A percentile compares a stretch with the other conserved stretches of the same genome.
Conservation (phyloP, 2,888 invertebrate genomes). For the Homarus gammarus region DNA sequence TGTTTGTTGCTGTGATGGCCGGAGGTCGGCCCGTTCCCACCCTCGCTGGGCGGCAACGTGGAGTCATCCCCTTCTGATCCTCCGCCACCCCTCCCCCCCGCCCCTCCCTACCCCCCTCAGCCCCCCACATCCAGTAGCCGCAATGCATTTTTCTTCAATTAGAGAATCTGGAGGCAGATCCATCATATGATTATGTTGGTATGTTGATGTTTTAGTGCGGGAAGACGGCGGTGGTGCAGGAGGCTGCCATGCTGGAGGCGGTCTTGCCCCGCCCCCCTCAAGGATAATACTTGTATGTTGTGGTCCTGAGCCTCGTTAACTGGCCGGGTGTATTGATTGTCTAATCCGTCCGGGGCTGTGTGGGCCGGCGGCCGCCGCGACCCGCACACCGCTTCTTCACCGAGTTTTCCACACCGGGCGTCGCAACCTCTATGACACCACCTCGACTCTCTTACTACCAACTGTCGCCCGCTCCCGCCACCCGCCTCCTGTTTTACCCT, state of each 20-base stretch:
- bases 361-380: background rate
- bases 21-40: background rate
- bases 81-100: background rate
- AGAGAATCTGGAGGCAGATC: background rate
- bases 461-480: background rate
- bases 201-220: background rate
- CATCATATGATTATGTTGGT: no score
- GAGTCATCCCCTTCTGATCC: background rate
- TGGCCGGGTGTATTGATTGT: conserved; percentile 58
- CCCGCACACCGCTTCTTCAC: conserved; percentile 28
- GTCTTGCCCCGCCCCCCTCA: background rate
- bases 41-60: background rate
- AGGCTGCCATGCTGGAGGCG: background rate
- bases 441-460: conserved; percentile 15
- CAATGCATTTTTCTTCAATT: conserved; percentile 46
- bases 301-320: conserved; percentile 47
- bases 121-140: conserved; percentile 14
- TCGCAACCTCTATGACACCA: conserved; percentile 27
- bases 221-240: background rate
- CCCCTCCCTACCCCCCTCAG: background rate
- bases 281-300: conserved; percentile 44
- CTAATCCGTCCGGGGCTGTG: conserved; percentile 46
- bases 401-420: background rate
- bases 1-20: conserved; percentile 60
- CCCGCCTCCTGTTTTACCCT: background rate